A percentile compares a stretch with the other conserved stretches of the same genome.
These are phyloP conservation scores for Lymantria dispar DNA, from an alignment of 2,888 invertebrate genomes.

Conservation along the genomic window DNA sequence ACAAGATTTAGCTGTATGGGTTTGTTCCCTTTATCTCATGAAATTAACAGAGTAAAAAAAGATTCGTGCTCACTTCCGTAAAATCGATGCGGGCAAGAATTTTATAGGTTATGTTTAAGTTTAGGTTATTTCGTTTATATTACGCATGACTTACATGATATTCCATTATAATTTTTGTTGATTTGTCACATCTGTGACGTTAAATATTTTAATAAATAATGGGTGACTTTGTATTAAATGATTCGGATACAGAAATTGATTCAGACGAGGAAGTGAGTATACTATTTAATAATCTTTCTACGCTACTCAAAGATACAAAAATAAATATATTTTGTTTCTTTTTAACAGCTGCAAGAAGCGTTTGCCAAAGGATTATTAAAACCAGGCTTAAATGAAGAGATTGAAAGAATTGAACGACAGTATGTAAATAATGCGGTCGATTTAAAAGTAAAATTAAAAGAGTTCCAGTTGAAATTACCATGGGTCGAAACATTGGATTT, in stretches of 20 bases:
- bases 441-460: slow-evolving; percentile 86
- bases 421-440: slow-evolving; percentile 88
- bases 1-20: no score
- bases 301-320: neutral
- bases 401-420: slow-evolving; percentile 80
- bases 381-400: slow-evolving; percentile 90
- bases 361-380: slow-evolving; percentile 92
- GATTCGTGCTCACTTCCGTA: no score
- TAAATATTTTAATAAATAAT: slow-evolving; percentile 30
- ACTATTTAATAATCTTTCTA: neutral
- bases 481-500: slow-evolving; percentile 95
- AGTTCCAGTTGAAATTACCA: slow-evolving; percentile 87
- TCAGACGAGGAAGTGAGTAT: slow-evolving; percentile 82
- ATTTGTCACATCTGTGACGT: no score
- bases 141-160: no score
- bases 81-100: no score
- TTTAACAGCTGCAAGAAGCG: slow-evolving; percentile 92
- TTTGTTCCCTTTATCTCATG: no score
- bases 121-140: no score
- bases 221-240: slow-evolving; percentile 72
- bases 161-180: no score
- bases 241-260: slow-evolving; percentile 77
- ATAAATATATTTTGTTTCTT: slow-evolving; percentile 1
- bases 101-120: no score
- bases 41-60: no score